These are phyloP conservation scores for Syrmaticus mikado DNA, from an alignment of 2,113 vertebrate genomes.

Conservation along the genomic window DNA sequence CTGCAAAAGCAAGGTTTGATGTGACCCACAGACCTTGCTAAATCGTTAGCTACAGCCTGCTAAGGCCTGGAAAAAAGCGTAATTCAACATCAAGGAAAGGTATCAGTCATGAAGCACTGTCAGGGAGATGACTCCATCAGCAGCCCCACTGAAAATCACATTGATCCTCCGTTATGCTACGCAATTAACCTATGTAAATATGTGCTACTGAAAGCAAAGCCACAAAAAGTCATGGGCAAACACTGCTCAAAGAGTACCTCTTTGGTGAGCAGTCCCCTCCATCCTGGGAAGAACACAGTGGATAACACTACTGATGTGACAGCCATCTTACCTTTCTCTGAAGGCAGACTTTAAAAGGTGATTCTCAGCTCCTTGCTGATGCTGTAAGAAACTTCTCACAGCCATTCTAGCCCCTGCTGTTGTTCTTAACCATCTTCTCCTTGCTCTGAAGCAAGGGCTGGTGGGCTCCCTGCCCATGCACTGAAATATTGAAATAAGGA, in stretches of 20 bases:
- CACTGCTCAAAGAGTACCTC: not conserved
- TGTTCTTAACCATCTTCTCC: constrained; percentile 57
- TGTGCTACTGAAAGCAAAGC: not conserved
- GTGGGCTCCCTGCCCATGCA: not conserved
- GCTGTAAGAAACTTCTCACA: constrained; percentile 20
- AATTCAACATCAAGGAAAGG: not conserved
- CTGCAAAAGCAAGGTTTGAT: not conserved
- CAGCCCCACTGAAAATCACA: constrained; percentile 23
- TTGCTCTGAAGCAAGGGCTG: constrained; percentile 29
- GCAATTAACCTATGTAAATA: constrained; percentile 66
- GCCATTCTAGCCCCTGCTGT: not conserved
- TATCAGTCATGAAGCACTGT: not conserved
- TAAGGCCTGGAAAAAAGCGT: not conserved
- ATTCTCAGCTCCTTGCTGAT: constrained; percentile 38
- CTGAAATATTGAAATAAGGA: not conserved
- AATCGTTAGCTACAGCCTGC: not conserved
- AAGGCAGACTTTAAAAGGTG: not conserved
- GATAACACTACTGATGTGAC: not conserved
- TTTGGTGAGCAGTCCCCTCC: not conserved
- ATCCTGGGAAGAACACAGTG: not conserved
- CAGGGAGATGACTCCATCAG: not conserved
- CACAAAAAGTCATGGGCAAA: not conserved
- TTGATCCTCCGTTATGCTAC: constrained; percentile 13
- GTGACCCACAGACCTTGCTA: not conserved
- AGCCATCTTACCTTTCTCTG: not conserved